These are phyloP conservation scores for Tinamus major DNA, from an alignment of 2,797 vertebrate species.

Conservation along the genomic window DNA sequence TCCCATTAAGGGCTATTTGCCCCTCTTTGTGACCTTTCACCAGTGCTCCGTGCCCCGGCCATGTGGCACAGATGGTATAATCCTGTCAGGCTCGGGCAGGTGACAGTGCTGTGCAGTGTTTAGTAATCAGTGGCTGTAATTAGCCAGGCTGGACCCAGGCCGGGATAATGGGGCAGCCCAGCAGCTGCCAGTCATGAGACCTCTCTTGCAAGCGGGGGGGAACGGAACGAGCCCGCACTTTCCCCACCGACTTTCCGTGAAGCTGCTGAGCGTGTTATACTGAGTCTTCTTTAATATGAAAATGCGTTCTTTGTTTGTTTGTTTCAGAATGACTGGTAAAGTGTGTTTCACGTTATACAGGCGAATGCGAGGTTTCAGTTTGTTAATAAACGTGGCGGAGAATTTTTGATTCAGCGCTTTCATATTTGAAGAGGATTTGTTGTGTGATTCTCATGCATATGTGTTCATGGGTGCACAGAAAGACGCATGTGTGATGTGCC, in stretches of 20 bases:
- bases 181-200: constrained; percentile 85
- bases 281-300: background rate
- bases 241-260: background rate
- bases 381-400: background rate
- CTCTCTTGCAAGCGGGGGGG: constrained; percentile 42
- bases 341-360: background rate
- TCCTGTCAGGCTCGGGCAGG: constrained; percentile 88
- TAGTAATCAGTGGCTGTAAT: constrained; percentile 92
- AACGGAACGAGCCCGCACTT: background rate
- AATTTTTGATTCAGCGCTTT: background rate
- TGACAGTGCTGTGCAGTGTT: constrained; percentile 83
- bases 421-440: background rate
- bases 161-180: constrained; percentile 88
- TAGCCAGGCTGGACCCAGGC: constrained; percentile 86
- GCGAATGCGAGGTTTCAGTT: background rate
- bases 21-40: constrained; percentile 78
- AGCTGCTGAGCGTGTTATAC: background rate
- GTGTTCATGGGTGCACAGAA: background rate
- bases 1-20: constrained; percentile 78
- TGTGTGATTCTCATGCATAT: background rate
- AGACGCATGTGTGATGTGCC: rapidly evolving
- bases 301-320: background rate
- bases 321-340: background rate
- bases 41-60: constrained; percentile 78
- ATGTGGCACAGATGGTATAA: constrained; percentile 91